Conservation (phyloP, 2,797 vertebrate genomes). For the Orientallactaga sibirica region DNA sequence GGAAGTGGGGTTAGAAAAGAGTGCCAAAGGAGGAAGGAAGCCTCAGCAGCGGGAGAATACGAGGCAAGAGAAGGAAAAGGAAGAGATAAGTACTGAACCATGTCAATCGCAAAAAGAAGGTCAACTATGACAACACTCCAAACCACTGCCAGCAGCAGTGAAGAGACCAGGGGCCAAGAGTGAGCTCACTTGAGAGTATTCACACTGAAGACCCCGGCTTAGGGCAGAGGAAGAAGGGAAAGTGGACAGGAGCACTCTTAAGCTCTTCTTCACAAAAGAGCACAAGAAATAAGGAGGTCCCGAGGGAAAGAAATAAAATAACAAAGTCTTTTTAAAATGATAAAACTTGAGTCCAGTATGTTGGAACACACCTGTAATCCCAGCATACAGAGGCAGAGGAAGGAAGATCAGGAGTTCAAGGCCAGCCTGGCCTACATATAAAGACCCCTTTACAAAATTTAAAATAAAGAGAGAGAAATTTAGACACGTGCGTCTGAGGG, state of each 20-base stretch:
- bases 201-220: neutral
- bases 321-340: neutral
- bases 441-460: neutral
- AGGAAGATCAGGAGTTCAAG: neutral
- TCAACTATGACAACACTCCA: neutral
- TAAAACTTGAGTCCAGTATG: too few relatives aligned
- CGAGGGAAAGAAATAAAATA: neutral
- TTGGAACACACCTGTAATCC: too few relatives aligned
- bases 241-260: neutral
- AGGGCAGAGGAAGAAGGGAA: neutral
- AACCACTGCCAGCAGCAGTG: neutral
- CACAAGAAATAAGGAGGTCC: neutral
- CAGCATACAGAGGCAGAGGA: too few relatives aligned
- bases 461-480: neutral
- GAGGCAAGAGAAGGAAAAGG: neutral
- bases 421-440: neutral
- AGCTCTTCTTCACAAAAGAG: neutral
- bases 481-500: neutral
- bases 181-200: neutral
- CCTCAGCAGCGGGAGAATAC: rapidly evolving
- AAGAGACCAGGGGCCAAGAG: neutral
- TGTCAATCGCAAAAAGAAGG: neutral
- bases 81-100: neutral
- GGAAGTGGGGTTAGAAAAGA: too few relatives aligned
- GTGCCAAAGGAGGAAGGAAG: neutral